These are phyloP conservation scores for Cynodonichthys magdalenae DNA, from an alignment of 2,797 vertebrate species.

Conservation along the genomic window DNA sequence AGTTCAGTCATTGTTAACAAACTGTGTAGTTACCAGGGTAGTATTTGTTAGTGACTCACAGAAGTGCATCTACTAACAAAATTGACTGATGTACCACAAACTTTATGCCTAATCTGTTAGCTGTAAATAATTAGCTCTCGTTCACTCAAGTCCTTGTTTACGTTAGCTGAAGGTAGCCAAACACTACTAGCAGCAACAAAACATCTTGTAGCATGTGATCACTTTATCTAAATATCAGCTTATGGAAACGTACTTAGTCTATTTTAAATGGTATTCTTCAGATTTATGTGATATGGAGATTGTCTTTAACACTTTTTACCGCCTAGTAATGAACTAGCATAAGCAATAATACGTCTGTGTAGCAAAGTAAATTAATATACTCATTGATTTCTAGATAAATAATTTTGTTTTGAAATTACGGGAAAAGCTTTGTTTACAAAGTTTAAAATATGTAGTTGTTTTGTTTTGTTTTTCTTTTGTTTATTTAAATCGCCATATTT, in stretches of 20 bases:
- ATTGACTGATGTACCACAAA: neutral
- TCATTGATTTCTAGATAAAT: neutral
- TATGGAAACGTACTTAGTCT: too few species aligned
- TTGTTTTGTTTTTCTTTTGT: too few species aligned
- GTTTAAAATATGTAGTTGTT: neutral
- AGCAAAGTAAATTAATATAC: neutral
- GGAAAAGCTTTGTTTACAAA: neutral
- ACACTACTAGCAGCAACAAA: conserved; percentile 18
- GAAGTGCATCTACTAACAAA: neutral
- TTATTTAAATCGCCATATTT: neutral
- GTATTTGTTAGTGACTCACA: neutral
- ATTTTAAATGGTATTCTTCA: neutral
- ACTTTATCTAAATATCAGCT: neutral
- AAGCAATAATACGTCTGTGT: neutral
- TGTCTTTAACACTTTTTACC: neutral
- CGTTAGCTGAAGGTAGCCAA: conserved; percentile 49
- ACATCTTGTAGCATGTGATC: neutral
- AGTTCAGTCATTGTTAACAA: neutral
- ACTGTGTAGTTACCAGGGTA: neutral
- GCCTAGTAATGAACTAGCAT: conserved; percentile 2
- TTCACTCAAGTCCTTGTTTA: conserved; percentile 31
- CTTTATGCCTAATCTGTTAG: conserved; percentile 9
- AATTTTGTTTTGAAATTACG: neutral
- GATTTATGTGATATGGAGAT: neutral
- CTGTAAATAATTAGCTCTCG: conserved; percentile 23